A percentile compares a stretch with the other conserved stretches of the same genome.
These are phyloP conservation scores for Erpobdella octoculata DNA, from an alignment of 2,888 invertebrate species.

Conservation along the genomic window DNA sequence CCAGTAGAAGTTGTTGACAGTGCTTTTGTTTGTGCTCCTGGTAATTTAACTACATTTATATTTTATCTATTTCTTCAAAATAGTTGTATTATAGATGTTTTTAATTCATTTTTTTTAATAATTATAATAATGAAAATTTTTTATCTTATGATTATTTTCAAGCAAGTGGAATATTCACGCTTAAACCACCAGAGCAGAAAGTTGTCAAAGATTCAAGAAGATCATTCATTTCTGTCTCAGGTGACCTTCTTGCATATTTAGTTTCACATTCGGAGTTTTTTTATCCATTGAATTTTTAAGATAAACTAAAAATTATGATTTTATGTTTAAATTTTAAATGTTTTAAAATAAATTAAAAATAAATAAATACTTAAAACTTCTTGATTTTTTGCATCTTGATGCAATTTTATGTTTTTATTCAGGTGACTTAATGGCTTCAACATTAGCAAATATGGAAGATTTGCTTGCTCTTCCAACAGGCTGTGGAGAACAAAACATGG, in stretches of 20 bases:
- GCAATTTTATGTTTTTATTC: not conserved
- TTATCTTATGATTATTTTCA: not conserved
- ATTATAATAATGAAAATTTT: no score
- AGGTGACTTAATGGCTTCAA: conserved; percentile 53
- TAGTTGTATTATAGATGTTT: not conserved
- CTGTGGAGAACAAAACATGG: conserved; percentile 76
- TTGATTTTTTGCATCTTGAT: no score
- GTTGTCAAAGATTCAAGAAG: conserved; percentile 56
- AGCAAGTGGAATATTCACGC: not conserved
- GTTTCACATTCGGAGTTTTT: no score
- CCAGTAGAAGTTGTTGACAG: conserved; percentile 60
- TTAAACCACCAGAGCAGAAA: not conserved
- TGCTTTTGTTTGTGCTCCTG: conserved; percentile 60
- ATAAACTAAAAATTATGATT: no score
- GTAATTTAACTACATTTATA: not conserved
- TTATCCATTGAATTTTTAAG: no score
- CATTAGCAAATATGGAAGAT: conserved; percentile 57
- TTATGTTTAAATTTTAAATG: no score
- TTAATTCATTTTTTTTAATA: conserved; percentile 14
- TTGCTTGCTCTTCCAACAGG: conserved; percentile 65
- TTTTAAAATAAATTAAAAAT: no score
- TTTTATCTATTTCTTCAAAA: not conserved
- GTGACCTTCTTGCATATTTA: no score
- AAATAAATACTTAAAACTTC: no score
- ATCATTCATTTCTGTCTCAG: conserved; percentile 43